A percentile compares a stretch with the other conserved stretches of the same genome.
Conservation (phyloP, 2,113 vertebrate species). For the Sylvicapra grimmia region DNA sequence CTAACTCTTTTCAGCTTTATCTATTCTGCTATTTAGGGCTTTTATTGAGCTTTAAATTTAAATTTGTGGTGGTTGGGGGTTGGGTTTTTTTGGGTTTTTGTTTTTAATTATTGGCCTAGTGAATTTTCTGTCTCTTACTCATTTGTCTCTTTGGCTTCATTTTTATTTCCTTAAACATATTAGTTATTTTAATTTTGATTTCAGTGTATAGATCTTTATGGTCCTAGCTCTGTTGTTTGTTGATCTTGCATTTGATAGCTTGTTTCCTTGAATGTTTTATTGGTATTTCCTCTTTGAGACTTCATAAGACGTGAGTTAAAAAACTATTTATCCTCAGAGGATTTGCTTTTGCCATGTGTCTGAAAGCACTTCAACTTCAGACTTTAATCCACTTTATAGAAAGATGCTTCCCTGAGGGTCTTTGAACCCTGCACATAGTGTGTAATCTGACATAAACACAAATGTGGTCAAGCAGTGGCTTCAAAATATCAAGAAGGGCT, state of each 20-base stretch:
- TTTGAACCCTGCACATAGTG: neutral
- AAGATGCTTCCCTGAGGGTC: neutral
- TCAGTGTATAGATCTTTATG: neutral
- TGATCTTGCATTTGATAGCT: neutral
- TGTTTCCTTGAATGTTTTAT: neutral
- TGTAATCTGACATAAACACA: neutral
- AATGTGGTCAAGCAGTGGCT: neutral
- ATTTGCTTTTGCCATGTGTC: neutral
- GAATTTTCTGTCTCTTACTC: neutral
- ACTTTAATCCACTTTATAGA: neutral
- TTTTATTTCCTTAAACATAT: neutral
- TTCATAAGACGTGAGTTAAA: neutral
- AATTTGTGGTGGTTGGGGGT: neutral
- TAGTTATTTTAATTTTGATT: neutral
- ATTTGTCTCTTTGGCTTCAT: neutral
- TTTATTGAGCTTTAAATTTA: neutral
- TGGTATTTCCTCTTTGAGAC: neutral
- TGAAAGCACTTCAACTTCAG: neutral
- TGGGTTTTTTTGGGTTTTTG: neutral
- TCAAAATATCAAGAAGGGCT: neutral
- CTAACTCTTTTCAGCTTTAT: neutral
- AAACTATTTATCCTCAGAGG: neutral
- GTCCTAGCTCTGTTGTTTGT: neutral
- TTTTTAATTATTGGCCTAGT: neutral
- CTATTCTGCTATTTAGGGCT: neutral